A percentile compares a stretch with the other conserved stretches of the same genome.
Evolutionary conservation across 2,888 invertebrate species (phyloP).

Genomic region (Atethmia centrago): DNA sequence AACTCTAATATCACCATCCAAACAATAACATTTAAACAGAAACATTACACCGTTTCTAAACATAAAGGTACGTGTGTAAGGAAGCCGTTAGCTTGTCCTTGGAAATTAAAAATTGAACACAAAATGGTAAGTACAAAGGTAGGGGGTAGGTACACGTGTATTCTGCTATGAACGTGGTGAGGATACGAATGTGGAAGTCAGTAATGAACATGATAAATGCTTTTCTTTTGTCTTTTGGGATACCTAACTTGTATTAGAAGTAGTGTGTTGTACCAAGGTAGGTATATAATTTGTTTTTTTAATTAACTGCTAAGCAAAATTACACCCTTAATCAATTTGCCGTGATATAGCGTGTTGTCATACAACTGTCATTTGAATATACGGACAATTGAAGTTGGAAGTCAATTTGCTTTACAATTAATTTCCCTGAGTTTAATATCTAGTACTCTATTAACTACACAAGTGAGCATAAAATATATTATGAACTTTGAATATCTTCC

Average conservation of each 20-base stretch:
- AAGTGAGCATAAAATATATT: not conserved
- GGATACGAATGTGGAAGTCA: conserved; percentile 12
- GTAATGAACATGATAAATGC: conserved; percentile 4
- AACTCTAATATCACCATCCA: conserved; percentile 24
- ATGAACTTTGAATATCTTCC: too few species aligned
- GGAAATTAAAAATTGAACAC: conserved; percentile 59
- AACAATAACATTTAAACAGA: conserved; percentile 52
- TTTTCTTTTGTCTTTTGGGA: conserved; percentile 15
- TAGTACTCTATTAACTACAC: not conserved
- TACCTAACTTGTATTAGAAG: too few species aligned
- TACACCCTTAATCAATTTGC: too few species aligned
- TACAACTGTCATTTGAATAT: too few species aligned
- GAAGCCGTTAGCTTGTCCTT: conserved; percentile 47
- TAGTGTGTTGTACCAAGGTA: too few species aligned
- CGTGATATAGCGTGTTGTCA: too few species aligned
- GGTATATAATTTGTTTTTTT: too few species aligned
- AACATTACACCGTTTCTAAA: conserved; percentile 38
- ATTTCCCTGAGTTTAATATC: not conserved
- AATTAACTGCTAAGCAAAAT: too few species aligned
- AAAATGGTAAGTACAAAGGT: conserved; percentile 28
- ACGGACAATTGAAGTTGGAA: not conserved
- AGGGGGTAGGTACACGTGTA: not conserved
- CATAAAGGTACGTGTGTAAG: conserved; percentile 16
- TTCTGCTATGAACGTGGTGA: conserved; percentile 20
- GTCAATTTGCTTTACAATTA: not conserved